Evolutionary conservation across 2,113 vertebrate species (phyloP).

Genomic region (Tachycineta bicolor): DNA sequence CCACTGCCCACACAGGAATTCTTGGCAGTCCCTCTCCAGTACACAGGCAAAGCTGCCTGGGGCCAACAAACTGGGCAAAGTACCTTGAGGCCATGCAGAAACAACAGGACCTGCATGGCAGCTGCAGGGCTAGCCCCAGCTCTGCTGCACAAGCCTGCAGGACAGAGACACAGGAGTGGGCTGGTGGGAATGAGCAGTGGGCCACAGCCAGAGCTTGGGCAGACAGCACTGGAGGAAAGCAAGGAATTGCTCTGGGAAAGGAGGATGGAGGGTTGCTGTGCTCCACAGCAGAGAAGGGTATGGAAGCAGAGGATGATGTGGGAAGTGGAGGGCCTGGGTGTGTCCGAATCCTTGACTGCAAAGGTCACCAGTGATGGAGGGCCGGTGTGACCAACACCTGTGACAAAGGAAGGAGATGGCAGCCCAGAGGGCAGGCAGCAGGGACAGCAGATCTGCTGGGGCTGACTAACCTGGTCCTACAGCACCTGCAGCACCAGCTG

Average conservation of each 20-base stretch:
- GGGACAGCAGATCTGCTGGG: neutral
- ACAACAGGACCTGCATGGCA: neutral
- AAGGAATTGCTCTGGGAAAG: neutral
- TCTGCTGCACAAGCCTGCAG: neutral
- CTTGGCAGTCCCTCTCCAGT: neutral
- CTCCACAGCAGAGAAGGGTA: neutral
- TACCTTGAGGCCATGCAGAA: neutral
- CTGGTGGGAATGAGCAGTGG: neutral
- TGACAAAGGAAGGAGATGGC: neutral
- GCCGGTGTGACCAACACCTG: rapidly evolving
- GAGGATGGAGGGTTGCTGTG: neutral
- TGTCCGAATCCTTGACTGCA: neutral
- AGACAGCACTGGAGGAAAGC: neutral
- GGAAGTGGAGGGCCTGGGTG: neutral
- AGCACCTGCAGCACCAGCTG: neutral
- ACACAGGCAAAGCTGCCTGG: neutral
- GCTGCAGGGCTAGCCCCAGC: neutral
- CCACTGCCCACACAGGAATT: neutral
- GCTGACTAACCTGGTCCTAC: neutral
- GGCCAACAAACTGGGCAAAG: neutral
- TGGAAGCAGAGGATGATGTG: rapidly evolving
- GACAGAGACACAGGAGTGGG: neutral
- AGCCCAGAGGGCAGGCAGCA: neutral
- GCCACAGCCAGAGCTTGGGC: rapidly evolving
- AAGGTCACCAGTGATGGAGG: neutral